Conservation (phyloP, 2,888 invertebrate genomes). For the Sthenelais limicola region DNA sequence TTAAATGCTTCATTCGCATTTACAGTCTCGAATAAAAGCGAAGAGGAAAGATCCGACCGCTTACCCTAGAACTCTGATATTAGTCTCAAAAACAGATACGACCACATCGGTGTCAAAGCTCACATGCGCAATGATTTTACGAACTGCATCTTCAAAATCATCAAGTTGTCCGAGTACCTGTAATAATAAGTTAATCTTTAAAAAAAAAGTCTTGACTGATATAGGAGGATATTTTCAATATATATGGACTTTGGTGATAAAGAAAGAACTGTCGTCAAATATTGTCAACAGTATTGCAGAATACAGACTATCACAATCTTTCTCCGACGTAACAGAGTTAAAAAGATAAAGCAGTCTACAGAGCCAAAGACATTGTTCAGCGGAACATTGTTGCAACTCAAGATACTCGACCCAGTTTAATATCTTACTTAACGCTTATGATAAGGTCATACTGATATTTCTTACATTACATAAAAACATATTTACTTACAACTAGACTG, state of each 20-base stretch:
- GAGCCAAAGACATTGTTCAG: not conserved
- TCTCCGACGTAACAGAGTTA: not conserved
- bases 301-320: too few species aligned
- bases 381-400: not conserved
- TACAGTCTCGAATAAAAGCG: too few species aligned
- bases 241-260: too few species aligned
- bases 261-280: too few species aligned
- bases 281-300: too few species aligned
- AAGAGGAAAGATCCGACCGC: too few species aligned
- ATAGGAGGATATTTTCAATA: too few species aligned
- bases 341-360: not conserved
- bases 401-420: too few species aligned
- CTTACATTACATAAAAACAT: not conserved
- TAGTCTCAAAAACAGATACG: slow-evolving; percentile 98
- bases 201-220: not conserved
- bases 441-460: too few species aligned
- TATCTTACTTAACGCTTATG: too few species aligned
- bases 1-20: too few species aligned
- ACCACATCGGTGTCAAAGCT: slow-evolving; percentile 94
- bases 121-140: slow-evolving; percentile 88
- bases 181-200: slow-evolving; percentile 35
- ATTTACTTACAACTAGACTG: slow-evolving; percentile 81
- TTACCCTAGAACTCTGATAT: slow-evolving; percentile 97
- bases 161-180: slow-evolving; percentile 89
- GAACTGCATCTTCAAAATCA: slow-evolving; percentile 93